phyloP scores from a whole-genome alignment of 2,113 vertebrate species.

The Otis tarda region DNA sequence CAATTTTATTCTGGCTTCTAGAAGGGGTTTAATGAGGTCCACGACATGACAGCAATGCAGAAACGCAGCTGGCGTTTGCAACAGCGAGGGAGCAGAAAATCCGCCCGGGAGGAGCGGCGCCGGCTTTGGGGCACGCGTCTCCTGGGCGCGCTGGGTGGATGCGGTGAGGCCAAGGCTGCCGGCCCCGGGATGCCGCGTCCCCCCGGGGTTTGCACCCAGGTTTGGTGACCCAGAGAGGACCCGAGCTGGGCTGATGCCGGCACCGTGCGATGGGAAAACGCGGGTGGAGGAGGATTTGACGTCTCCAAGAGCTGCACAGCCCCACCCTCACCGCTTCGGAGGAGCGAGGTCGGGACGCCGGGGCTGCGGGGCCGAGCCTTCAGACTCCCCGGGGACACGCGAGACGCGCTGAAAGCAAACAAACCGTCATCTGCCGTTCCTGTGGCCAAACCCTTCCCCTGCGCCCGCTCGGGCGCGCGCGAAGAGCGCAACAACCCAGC shows the following conservation, averaged over 20 bases:
- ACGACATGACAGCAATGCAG: neutral
- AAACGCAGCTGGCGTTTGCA: neutral
- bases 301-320: neutral
- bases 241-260: neutral
- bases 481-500: neutral
- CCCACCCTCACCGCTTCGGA: rapidly evolving
- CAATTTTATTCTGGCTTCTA: neutral
- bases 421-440: neutral
- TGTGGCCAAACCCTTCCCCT: neutral
- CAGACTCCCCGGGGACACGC: neutral
- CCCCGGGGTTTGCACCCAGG: rapidly evolving
- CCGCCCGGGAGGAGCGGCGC: neutral
- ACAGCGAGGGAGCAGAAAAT: rapidly evolving
- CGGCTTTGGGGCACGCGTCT: rapidly evolving
- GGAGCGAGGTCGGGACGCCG: neutral
- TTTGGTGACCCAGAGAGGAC: neutral
- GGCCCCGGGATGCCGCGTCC: neutral
- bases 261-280: rapidly evolving
- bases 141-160: neutral
- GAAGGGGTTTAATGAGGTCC: conserved; percentile 15
- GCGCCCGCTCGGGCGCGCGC: neutral
- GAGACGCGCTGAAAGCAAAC: conserved; percentile 13
- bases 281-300: neutral
- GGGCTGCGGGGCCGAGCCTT: neutral
- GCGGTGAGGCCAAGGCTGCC: neutral